Percentiles rank a stretch among this genome's conserved stretches.
These are phyloP conservation scores for Ceraclea dissimilis DNA, from an alignment of 2,888 invertebrate species.

Conservation along the genomic window DNA sequence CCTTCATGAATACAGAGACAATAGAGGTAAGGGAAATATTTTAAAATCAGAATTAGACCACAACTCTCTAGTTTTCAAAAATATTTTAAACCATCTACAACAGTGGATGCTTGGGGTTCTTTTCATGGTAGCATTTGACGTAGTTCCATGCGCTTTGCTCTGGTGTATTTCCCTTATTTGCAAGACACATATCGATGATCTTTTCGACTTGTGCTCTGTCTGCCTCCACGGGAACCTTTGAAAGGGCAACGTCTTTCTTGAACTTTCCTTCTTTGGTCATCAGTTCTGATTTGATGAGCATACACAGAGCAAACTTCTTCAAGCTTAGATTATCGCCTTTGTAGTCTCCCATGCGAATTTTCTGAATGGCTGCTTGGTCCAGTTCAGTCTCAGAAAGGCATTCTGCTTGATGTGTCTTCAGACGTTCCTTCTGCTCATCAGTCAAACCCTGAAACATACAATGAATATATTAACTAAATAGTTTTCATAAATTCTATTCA, in stretches of 20 bases:
- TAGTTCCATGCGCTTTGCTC: constrained; percentile 49
- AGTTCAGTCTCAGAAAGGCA: constrained; percentile 40
- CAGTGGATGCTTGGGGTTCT: constrained; percentile 46
- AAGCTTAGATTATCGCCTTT: constrained; percentile 41
- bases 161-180: constrained; percentile 43
- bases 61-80: too few relatives aligned
- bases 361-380: constrained; percentile 40
- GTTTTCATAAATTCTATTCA: neutral
- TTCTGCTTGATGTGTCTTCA: constrained; percentile 44
- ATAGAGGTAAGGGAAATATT: too few relatives aligned
- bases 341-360: constrained; percentile 41
- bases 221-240: constrained; percentile 43
- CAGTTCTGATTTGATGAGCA: constrained; percentile 44
- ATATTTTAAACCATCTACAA: constrained; percentile 27
- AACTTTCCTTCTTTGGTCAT: constrained; percentile 49
- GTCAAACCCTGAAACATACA: constrained; percentile 37
- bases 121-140: constrained; percentile 47
- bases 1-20: too few relatives aligned
- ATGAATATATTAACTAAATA: neutral
- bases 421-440: constrained; percentile 44
- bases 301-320: constrained; percentile 45
- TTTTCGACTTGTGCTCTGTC: constrained; percentile 44
- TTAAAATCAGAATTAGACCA: too few relatives aligned
- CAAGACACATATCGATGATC: constrained; percentile 42
- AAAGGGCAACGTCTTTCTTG: constrained; percentile 46